These are phyloP conservation scores for Rhizomys pruinosus DNA, from an alignment of 2,113 vertebrate species.

Conservation along the genomic window DNA sequence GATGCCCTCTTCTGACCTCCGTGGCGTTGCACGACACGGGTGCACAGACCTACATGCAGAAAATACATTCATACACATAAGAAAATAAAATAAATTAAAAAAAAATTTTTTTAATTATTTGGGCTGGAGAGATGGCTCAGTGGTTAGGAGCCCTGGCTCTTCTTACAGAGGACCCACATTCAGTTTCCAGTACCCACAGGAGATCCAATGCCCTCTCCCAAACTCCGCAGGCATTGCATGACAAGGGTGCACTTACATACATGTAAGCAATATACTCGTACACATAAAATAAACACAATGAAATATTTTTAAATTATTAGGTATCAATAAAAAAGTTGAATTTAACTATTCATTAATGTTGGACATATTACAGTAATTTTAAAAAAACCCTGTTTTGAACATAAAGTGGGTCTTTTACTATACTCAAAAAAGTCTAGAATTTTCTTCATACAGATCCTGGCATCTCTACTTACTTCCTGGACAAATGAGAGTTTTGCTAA, in stretches of 20 bases:
- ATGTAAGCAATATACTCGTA: background rate
- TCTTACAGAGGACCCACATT: no score
- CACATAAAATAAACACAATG: no score
- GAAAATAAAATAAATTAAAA: no score
- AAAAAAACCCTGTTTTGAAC: background rate
- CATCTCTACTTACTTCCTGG: background rate
- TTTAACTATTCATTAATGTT: conserved; percentile 17
- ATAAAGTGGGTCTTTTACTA: background rate
- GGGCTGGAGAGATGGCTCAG: no score
- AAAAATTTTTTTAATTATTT: no score
- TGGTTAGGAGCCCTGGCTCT: no score
- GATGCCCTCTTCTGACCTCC: no score
- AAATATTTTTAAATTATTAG: no score
- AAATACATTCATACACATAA: background rate
- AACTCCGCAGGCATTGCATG: no score
- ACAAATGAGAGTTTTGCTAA: conserved; percentile 24
- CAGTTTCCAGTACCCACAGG: background rate
- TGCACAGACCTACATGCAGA: background rate
- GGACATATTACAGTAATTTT: conserved; percentile 51
- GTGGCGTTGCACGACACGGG: background rate
- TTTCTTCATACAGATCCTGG: conserved; percentile 24
- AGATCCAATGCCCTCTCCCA: no score
- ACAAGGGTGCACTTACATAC: background rate
- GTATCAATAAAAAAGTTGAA: background rate
- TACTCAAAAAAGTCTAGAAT: background rate